phyloP scores from a whole-genome alignment of 2,797 vertebrate genomes.

The Hirundo rustica region DNA sequence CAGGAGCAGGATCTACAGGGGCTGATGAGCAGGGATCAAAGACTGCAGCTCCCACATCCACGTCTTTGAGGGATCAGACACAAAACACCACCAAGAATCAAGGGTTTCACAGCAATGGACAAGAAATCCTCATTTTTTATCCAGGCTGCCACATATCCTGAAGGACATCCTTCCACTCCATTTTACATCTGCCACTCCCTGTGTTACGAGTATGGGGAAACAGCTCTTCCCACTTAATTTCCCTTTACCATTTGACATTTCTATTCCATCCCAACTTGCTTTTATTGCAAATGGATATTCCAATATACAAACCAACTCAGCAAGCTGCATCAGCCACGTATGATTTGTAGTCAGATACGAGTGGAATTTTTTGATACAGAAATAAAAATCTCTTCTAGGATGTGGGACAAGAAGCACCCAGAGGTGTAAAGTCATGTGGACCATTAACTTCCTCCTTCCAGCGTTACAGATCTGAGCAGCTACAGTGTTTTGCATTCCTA shows the following conservation, averaged over 20 bases:
- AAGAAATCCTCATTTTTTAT: background rate
- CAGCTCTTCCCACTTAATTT: background rate
- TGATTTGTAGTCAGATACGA: background rate
- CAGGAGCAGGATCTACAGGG: background rate
- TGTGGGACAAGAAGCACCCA: background rate
- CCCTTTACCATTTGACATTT: background rate
- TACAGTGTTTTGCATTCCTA: background rate
- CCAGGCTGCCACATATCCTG: background rate
- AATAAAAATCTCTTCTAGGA: background rate
- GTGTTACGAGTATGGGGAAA: accelerated
- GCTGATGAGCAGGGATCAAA: background rate
- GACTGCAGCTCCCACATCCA: background rate
- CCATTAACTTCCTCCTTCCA: background rate
- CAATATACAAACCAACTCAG: background rate
- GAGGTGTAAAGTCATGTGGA: background rate
- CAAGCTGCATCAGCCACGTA: accelerated
- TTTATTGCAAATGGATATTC: background rate
- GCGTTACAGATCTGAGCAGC: background rate
- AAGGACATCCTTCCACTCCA: background rate
- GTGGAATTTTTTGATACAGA: background rate
- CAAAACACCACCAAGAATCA: background rate
- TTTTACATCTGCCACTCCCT: background rate
- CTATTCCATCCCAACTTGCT: background rate
- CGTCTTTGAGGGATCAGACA: background rate
- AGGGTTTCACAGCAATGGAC: background rate